Base-by-base conservation (phyloP, 2,888 invertebrate genomes). In the Harpalus rubripes region DNA sequence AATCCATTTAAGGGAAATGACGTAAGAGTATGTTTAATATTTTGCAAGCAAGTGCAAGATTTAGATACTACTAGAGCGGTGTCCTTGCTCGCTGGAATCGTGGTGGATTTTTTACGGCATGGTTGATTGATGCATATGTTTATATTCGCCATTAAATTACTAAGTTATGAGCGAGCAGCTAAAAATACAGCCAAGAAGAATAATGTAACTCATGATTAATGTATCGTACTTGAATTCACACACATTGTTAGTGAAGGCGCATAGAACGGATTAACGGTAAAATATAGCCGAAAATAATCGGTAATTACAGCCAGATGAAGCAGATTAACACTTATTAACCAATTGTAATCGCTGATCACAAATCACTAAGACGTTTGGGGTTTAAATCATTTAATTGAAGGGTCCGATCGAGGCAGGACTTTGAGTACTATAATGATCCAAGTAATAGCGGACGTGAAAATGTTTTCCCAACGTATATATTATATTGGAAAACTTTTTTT, bases 271-370 rank as follows among this genome's bases (percentile, higher is more conserved):
- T 76, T 83, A 83, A 68, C 39, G 72, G 12, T 83, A 59, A 83
- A 83, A 59, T 83, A 83, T 76, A 61, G 83, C 44, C 59, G 76
- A 83, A 83, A 83, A 83, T 83, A 41, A 76, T 83, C 72, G 72
- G 58, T 72, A 76, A 83, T 83, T 59, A 83, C 26, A 22, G 16
- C 22, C 22, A 68, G 82, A 82, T 82, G 32, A 68, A 8, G 56
- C 58, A 83, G 61, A 83, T 83, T 83, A 83, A 83, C 72, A 82
- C 82, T 82, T 82, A 82, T 82, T 82, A 82, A 74, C 76, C 44
- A 83, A 83, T 61, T 81, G 32, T 56, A 59, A 59, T 83, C 18
- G 61, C 39, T 83, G 83, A 76, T 61, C 83, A 83, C 83, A 83
- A 83, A 83, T 83, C 83, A 83, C 68, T 56, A 52, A 76, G 76